These are phyloP conservation scores for Phorcus lineatus DNA, from an alignment of 2,888 invertebrate species.

Conservation along the genomic window DNA sequence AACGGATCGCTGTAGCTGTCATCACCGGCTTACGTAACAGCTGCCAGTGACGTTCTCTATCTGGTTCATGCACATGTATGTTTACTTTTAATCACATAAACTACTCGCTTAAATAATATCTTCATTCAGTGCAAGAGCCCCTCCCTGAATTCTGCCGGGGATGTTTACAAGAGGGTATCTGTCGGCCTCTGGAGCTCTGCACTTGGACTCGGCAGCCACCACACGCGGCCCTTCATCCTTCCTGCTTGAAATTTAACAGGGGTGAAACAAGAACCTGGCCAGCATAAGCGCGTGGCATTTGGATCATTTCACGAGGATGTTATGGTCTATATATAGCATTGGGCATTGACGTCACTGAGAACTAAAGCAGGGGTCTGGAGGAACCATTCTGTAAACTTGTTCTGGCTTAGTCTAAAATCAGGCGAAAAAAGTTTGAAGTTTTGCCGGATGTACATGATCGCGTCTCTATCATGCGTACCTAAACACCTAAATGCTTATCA, in stretches of 20 bases:
- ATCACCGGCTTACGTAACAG: too few relatives aligned
- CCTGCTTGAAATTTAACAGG: background rate
- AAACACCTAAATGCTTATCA: background rate
- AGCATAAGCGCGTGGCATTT: background rate
- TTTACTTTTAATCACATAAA: background rate
- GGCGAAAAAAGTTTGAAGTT: background rate
- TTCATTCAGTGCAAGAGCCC: background rate
- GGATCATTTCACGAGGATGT: slow-evolving; percentile 10
- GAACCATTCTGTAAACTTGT: background rate
- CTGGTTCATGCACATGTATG: background rate
- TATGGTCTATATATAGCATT: slow-evolving; percentile 1
- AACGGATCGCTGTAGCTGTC: too few relatives aligned
- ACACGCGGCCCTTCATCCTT: background rate
- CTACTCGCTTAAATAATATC: background rate
- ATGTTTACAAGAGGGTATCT: background rate
- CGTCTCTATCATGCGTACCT: background rate
- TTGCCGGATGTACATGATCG: background rate
- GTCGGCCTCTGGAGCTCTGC: background rate
- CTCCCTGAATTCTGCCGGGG: background rate
- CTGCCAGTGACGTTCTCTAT: too few relatives aligned
- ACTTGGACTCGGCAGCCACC: background rate
- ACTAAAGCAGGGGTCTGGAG: background rate
- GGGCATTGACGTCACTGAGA: background rate
- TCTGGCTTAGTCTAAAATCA: background rate
- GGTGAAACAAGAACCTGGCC: background rate